These are phyloP conservation scores for Drosophila mayri DNA, from an alignment of 1,140 invertebrate genomes.

Conservation along the genomic window DNA sequence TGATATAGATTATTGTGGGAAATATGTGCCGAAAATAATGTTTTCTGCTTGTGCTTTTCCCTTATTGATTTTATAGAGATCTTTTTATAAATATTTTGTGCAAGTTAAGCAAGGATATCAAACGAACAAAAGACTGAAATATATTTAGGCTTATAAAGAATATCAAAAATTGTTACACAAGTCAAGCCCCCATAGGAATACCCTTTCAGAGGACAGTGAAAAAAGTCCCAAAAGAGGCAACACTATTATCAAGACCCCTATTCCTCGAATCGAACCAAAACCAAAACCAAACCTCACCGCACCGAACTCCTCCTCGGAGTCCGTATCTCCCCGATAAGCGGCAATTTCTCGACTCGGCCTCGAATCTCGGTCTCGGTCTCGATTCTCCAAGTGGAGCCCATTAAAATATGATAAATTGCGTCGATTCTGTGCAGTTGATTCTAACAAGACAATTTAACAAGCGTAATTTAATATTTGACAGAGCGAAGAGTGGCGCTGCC, in stretches of 20 bases:
- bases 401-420: constrained; percentile 85
- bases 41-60: too few species aligned
- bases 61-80: too few species aligned
- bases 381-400: constrained; percentile 72
- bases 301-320: constrained; percentile 12
- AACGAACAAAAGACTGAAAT: too few species aligned
- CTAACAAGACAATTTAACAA: constrained; percentile 85
- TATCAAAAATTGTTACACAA: background rate
- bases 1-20: background rate
- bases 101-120: too few species aligned
- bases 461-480: constrained; percentile 85
- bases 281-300: background rate
- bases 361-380: constrained; percentile 37
- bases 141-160: too few species aligned
- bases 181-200: too few species aligned
- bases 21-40: background rate
- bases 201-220: background rate
- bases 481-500: constrained; percentile 54
- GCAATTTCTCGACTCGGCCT: constrained; percentile 53
- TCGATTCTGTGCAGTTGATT: constrained; percentile 84
- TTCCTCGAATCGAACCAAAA: background rate
- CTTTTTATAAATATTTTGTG: too few species aligned
- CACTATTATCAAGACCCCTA: constrained; percentile 54
- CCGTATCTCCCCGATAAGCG: constrained; percentile 62
- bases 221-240: constrained; percentile 57